Percentiles rank a stretch among this genome's conserved stretches.
Evolutionary conservation across 2,113 vertebrate species (phyloP).

Genomic region (Carollia perspicillata): DNA sequence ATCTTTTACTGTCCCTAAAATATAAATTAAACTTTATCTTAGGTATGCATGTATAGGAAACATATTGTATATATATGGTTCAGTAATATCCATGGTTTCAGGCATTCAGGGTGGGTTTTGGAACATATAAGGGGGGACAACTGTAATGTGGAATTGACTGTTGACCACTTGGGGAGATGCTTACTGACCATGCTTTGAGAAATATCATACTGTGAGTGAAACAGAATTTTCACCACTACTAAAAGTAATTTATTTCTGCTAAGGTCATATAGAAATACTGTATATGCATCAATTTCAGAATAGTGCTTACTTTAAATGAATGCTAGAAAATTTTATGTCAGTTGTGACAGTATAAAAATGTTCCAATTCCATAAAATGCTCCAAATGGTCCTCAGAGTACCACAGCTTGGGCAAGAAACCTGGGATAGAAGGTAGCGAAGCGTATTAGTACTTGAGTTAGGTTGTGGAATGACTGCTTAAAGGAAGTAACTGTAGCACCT

Average conservation of each 20-base stretch:
- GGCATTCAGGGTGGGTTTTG: not conserved
- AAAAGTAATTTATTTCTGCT: not conserved
- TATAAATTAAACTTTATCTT: not conserved
- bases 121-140: not conserved
- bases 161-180: not conserved
- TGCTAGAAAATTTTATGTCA: not conserved
- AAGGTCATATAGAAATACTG: not conserved
- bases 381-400: not conserved
- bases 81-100: not conserved
- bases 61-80: too few relatives aligned
- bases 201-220: not conserved
- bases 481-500: not conserved
- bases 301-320: not conserved
- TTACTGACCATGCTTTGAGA: not conserved
- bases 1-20: not conserved
- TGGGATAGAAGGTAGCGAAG: not conserved
- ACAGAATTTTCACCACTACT: not conserved
- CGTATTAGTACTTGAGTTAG: not conserved
- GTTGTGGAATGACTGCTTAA: not conserved
- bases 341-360: not conserved
- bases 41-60: not conserved
- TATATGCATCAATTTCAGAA: not conserved
- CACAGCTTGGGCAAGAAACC: not conserved
- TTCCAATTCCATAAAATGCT: not conserved
- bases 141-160: not conserved